These are phyloP conservation scores for Pandion haliaetus DNA, from an alignment of 2,113 vertebrate species.

Conservation along the genomic window DNA sequence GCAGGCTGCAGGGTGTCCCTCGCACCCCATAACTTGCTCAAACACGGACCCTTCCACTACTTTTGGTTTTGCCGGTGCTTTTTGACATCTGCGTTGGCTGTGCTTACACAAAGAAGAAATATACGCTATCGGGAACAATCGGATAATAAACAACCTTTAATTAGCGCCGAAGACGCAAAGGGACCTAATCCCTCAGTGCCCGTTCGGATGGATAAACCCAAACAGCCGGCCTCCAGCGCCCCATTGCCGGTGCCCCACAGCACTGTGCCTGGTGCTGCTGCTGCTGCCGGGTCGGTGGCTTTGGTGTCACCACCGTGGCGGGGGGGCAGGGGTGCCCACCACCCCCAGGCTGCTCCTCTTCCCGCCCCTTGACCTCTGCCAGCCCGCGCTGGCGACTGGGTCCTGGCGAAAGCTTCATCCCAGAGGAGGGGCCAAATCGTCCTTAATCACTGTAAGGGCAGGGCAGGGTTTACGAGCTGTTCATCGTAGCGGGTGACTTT, in stretches of 20 bases:
- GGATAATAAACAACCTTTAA: conserved; percentile 35
- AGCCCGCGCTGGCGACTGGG: accelerated
- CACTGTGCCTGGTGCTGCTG: background rate
- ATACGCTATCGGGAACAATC: accelerated
- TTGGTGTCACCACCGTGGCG: background rate
- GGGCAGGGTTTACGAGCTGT: background rate
- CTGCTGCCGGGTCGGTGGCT: background rate
- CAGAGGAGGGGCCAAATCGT: accelerated
- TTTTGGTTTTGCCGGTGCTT: background rate
- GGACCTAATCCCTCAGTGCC: conserved; percentile 15
- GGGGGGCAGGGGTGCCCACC: background rate
- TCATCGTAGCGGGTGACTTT: background rate
- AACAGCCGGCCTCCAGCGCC: background rate
- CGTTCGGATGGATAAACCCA: conserved; percentile 32
- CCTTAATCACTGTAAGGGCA: background rate
- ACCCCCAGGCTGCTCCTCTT: background rate
- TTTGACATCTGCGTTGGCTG: accelerated
- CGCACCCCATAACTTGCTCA: background rate
- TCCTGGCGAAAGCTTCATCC: background rate
- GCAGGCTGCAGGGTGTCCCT: background rate
- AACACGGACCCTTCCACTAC: background rate
- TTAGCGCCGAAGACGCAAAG: background rate
- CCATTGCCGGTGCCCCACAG: accelerated
- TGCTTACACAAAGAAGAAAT: conserved; percentile 32
- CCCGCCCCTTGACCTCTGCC: background rate